Conservation (phyloP, 2,113 vertebrate genomes). For the Antennarius striatus region DNA sequence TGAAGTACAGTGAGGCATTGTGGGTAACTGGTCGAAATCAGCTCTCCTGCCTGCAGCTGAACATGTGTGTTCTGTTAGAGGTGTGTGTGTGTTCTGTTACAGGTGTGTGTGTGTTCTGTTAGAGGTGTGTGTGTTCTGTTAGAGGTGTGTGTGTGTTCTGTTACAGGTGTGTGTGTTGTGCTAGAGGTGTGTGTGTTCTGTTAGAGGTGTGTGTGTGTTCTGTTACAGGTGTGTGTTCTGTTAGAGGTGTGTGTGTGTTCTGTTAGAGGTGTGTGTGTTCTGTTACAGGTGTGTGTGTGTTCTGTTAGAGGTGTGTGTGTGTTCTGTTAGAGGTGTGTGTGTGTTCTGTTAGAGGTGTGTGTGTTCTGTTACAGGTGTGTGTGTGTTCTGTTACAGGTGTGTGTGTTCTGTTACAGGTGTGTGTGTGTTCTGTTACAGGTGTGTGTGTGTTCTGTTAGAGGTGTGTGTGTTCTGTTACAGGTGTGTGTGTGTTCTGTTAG, state of each 20-base stretch:
- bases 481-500: constrained; percentile 81
- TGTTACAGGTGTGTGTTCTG: constrained; percentile 71
- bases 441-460: constrained; percentile 41
- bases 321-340: constrained; percentile 78
- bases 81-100: constrained; percentile 43
- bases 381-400: constrained; percentile 40
- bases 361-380: constrained; percentile 79
- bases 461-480: constrained; percentile 25
- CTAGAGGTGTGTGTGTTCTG: constrained; percentile 39
- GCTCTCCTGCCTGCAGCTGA: constrained; percentile 47
- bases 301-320: constrained; percentile 54
- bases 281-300: constrained; percentile 43
- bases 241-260: constrained; percentile 72
- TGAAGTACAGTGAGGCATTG: too few species aligned
- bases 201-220: constrained; percentile 70
- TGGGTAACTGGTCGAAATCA: too few species aligned
- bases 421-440: constrained; percentile 9
- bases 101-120: constrained; percentile 47
- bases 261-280: constrained; percentile 72
- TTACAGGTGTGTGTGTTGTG: constrained; percentile 66
- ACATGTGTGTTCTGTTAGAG: constrained; percentile 83
- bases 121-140: too few species aligned
- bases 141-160: constrained; percentile 79
- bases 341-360: constrained; percentile 54
- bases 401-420: constrained; percentile 9